These are phyloP conservation scores for Cepaea hortensis DNA, from an alignment of 2,888 invertebrate genomes.

Conservation along the genomic window DNA sequence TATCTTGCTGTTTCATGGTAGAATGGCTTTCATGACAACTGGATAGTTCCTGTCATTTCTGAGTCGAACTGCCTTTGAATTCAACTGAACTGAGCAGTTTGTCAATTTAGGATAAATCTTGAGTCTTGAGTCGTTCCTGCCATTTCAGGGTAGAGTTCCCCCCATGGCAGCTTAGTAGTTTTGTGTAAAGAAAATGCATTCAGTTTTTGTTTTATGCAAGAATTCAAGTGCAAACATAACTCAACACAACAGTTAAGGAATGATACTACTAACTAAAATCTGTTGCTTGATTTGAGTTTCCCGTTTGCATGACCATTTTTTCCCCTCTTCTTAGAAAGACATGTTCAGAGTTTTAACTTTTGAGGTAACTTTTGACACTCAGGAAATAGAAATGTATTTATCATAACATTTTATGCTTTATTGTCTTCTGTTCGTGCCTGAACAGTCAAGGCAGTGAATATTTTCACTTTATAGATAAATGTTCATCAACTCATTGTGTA, in stretches of 20 bases:
- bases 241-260: not conserved
- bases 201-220: no score
- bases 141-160: no score
- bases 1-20: no score
- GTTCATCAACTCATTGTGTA: slow-evolving; percentile 14
- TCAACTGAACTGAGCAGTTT: no score
- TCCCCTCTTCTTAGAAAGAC: not conserved
- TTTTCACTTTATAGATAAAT: not conserved
- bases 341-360: not conserved
- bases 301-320: not conserved
- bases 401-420: not conserved
- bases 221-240: no score
- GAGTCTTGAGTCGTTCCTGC: no score
- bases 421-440: not conserved
- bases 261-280: not conserved
- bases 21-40: no score
- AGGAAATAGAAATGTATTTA: not conserved
- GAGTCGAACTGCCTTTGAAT: no score
- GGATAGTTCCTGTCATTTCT: no score
- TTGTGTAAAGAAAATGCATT: no score
- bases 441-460: not conserved
- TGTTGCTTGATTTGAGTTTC: not conserved
- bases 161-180: no score
- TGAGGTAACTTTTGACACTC: not conserved
- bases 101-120: no score